Percentiles rank a stretch among this genome's conserved stretches.
Evolutionary conservation across 2,888 invertebrate species (phyloP).

Genomic region (Tortrix viridana): DNA sequence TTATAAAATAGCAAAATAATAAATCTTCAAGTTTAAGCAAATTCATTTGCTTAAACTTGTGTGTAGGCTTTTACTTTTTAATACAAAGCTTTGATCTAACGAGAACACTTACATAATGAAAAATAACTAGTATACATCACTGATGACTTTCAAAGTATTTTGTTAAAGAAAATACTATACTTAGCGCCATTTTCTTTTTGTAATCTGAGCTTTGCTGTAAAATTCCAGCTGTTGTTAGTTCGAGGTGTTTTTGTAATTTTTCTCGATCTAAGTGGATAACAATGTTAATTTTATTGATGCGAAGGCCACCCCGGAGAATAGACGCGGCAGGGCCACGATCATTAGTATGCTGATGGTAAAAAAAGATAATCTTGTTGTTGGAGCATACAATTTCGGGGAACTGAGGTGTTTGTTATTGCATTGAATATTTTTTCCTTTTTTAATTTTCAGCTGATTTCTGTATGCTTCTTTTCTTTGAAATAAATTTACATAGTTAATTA

Average conservation of each 20-base stretch:
- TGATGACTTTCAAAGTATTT: too few species aligned
- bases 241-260: constrained; percentile 63
- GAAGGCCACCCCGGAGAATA: constrained; percentile 68
- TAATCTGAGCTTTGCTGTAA: not conserved
- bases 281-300: constrained; percentile 83
- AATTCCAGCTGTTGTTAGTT: constrained; percentile 9
- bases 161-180: not conserved
- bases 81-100: too few species aligned
- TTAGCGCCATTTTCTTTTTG: not conserved
- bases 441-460: not conserved
- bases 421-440: constrained; percentile 14
- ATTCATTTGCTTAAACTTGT: too few species aligned
- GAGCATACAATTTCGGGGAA: constrained; percentile 72
- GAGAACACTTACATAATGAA: too few species aligned
- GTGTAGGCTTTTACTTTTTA: too few species aligned
- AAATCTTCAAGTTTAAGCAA: too few species aligned
- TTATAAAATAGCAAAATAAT: too few species aligned
- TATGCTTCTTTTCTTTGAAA: not conserved
- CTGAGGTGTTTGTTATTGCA: constrained; percentile 50
- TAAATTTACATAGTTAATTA: not conserved
- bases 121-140: too few species aligned
- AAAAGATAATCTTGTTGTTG: constrained; percentile 80
- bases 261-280: constrained; percentile 78
- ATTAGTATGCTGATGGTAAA: constrained; percentile 81
- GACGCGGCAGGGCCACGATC: constrained; percentile 56